Conservation (phyloP, 2,797 vertebrate species). For the Pogoniulus pusillus region DNA sequence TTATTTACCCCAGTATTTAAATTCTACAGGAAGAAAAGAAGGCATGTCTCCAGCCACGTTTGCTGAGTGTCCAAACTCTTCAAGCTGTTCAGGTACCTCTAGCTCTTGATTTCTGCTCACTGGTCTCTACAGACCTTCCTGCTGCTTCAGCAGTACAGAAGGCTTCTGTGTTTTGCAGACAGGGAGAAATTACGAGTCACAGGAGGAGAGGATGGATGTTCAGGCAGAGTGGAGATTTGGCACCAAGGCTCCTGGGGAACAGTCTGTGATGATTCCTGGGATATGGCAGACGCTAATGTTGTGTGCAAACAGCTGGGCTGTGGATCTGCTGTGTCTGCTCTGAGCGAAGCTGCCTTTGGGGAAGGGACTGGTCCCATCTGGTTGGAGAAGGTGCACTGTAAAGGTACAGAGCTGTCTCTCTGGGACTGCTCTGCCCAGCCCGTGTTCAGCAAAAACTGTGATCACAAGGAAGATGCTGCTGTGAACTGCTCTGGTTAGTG, state of each 20-base stretch:
- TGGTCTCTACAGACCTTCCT: background rate
- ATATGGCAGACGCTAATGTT: conserved; percentile 18
- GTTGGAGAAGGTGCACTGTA: conserved; percentile 62
- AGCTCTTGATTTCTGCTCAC: background rate
- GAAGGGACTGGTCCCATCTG: conserved; percentile 65
- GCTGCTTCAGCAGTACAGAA: background rate
- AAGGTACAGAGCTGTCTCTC: conserved; percentile 59
- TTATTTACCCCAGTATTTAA: background rate
- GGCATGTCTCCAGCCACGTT: background rate
- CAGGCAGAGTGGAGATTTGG: conserved; percentile 78
- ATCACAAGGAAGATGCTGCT: conserved; percentile 65
- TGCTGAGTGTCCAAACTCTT: conserved; percentile 48
- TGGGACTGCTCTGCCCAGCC: conserved; percentile 46
- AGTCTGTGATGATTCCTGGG: conserved; percentile 58
- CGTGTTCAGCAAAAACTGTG: conserved; percentile 29
- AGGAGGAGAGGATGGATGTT: conserved; percentile 65
- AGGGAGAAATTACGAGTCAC: conserved; percentile 67
- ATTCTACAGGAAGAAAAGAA: conserved; percentile 38
- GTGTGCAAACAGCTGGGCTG: conserved; percentile 58
- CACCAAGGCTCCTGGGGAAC: conserved; percentile 68
- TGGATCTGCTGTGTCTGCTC: conserved; percentile 47
- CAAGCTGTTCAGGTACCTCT: conserved; percentile 51
- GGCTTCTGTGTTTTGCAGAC: conserved; percentile 55
- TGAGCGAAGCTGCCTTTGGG: conserved; percentile 43
- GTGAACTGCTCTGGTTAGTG: conserved; percentile 61